Base-by-base conservation (phyloP, 2,113 vertebrate genomes). In the Geococcyx californianus region DNA sequence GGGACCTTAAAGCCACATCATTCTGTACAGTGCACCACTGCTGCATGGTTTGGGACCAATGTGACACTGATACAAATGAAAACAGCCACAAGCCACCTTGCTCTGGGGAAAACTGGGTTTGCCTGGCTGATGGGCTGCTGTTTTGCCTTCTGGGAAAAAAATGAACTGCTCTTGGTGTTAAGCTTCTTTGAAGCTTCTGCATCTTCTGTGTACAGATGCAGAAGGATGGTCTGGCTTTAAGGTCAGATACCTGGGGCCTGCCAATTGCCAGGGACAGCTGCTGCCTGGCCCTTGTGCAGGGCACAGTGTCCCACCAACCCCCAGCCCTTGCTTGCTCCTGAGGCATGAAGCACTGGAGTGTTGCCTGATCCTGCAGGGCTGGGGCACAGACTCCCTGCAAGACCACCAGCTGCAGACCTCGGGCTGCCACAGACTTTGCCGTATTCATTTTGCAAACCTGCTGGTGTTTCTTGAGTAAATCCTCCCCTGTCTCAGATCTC, bases 201-300 rank as follows among this genome's bases (percentile, higher is more conserved):
- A 42, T 42, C 25, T 33, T 6, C 1, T 5, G 3, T 1, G 0
- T 59, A 2, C 0, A 1, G 4, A 42, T 42, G n/a, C 31, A 24
- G 86, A 42, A 25, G 77, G 28, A 5, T 84, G 44, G 11, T 73
- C 23, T 84, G 68, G 34, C 73, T 60, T 73, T 64, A n/a, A 42
- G 44, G 31, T 49, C 24, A 16, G 55, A 13, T 36, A 4, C 28
- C 58, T 28, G 62, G 40, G 38, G 47, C 42, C 33, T 58, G 55
- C 21, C 13, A 58, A 34, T 40, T 74, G 14, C 49, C 8, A 33
- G 40, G 51, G 29, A 10, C 8, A 36, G 74, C n/a, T 8, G 12
- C 59, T 55, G 34, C 31, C 47, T 59, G 38, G 31, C 47, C 42
- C 26, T 45, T 0, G 0, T 15, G 52, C n/a, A 80, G 82, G 74